These are phyloP conservation scores for Yponomeuta cagnagella DNA, from an alignment of 2,888 invertebrate species.

Conservation along the genomic window DNA sequence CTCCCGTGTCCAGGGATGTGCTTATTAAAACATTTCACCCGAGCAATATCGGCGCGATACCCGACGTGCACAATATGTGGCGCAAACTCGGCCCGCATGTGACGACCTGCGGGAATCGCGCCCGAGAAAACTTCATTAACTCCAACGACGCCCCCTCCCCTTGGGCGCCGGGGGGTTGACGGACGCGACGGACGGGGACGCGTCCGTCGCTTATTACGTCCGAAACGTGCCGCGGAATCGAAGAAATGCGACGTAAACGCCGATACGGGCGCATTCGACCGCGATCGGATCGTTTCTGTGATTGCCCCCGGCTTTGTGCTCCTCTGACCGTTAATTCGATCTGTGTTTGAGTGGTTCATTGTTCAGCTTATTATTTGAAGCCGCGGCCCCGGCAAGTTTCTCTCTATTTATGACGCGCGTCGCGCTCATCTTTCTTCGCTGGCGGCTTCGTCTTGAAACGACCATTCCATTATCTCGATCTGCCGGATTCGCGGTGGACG, in stretches of 20 bases:
- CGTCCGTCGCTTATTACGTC: slow-evolving; percentile 68
- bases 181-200: slow-evolving; percentile 56
- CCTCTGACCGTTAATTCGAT: slow-evolving; percentile 70
- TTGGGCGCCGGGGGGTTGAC: slow-evolving; percentile 26
- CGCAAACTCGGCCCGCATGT: slow-evolving; percentile 69
- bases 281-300: slow-evolving; percentile 62
- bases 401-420: slow-evolving; percentile 1
- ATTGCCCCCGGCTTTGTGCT: slow-evolving; percentile 65
- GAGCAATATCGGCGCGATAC: slow-evolving; percentile 61
- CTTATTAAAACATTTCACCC: slow-evolving; percentile 74
- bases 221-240: slow-evolving; percentile 74
- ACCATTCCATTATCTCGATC: background rate
- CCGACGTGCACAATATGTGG: slow-evolving; percentile 71
- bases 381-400: slow-evolving; percentile 13
- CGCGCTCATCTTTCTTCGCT: background rate
- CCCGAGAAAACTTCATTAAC: slow-evolving; percentile 76
- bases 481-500: background rate
- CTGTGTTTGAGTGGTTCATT: slow-evolving; percentile 53
- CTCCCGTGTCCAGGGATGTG: slow-evolving; percentile 54
- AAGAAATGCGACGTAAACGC: slow-evolving; percentile 69
- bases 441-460: background rate
- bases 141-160: slow-evolving; percentile 53
- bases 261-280: slow-evolving; percentile 23
- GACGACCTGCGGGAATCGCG: slow-evolving; percentile 76
- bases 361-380: slow-evolving; percentile 56